Base-by-base conservation (phyloP, 2,888 invertebrate genomes). In the Microctonus aethiopoides region DNA sequence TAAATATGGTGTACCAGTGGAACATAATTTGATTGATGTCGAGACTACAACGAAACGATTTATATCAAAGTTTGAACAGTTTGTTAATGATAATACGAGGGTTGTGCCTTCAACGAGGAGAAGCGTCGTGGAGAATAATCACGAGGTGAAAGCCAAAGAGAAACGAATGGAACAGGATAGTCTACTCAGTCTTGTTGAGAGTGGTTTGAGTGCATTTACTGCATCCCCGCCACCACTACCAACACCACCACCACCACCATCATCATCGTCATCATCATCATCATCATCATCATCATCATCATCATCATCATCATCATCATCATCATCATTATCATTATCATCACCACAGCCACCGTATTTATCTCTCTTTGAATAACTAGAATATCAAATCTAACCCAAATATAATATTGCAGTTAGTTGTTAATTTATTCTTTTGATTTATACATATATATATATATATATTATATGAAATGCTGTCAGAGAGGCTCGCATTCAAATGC, bases 141-240 rank as follows among this genome's bases (percentile, higher is more conserved):
- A 22, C 22, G 75, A 60, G 68, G 76, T 75, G 11, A 60, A 68
- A 63, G 72, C 64, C 54, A 67, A 65, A 34, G 72, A 69, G 26
- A 68, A 71, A 26, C 57, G 70, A 32, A 60, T 34, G 9, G 74
- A 56, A 41, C 75, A 76, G 52, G 75, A 78, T 10, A 79, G 73
- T 68, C 74, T 83, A 41, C 76, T 81, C 68, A 81, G 78, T 65
- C 73, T 83, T 24, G 76, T 83, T 20, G 81, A 81, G 71, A 82
- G 78, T 59, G 83, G 83, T 4, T 65, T 83, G n/a, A 77, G 74
- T 34, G 77, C 78, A 52, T 83, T 81, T 72, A 76, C 79, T n/a
- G 72, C 36, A 34, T 52, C 63, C 20, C 22, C 63, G 52, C 6
- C 34, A 65, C 7, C 52, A 24, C 16, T 51, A 10, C 36, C 52